These are phyloP conservation scores for Julus scandinavius DNA, from an alignment of 2,888 invertebrate species.

Conservation along the genomic window DNA sequence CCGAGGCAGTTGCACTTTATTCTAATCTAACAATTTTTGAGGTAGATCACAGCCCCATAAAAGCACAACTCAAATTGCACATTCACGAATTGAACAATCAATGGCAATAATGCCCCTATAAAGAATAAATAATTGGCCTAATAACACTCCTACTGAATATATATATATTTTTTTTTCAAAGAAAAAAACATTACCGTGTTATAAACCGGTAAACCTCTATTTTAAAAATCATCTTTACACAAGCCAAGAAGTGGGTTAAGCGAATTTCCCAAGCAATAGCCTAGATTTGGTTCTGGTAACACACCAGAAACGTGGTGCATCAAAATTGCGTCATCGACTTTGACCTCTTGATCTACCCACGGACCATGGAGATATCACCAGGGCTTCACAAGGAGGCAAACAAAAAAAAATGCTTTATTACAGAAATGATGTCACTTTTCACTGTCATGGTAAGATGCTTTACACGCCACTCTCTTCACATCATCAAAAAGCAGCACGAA, in stretches of 20 bases:
- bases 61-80: background rate
- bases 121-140: background rate
- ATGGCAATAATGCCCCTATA: background rate
- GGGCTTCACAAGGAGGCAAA: background rate
- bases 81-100: slow-evolving; percentile 7
- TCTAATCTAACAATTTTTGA: background rate
- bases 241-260: slow-evolving; percentile 27
- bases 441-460: background rate
- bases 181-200: background rate
- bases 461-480: background rate
- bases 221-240: slow-evolving; percentile 13
- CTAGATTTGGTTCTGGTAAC: background rate
- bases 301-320: background rate
- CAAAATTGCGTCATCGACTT: background rate
- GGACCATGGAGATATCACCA: background rate
- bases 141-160: background rate
- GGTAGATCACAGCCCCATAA: background rate
- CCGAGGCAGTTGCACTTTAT: background rate
- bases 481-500: background rate
- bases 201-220: slow-evolving; percentile 33
- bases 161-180: background rate
- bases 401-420: background rate
- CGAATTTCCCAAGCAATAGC: background rate
- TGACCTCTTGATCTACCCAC: background rate
- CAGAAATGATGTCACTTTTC: slow-evolving; percentile 33